Base-by-base conservation (phyloP, 37 sponge, comb jelly and placozoan species). In the Bolinopsis microptera region DNA sequence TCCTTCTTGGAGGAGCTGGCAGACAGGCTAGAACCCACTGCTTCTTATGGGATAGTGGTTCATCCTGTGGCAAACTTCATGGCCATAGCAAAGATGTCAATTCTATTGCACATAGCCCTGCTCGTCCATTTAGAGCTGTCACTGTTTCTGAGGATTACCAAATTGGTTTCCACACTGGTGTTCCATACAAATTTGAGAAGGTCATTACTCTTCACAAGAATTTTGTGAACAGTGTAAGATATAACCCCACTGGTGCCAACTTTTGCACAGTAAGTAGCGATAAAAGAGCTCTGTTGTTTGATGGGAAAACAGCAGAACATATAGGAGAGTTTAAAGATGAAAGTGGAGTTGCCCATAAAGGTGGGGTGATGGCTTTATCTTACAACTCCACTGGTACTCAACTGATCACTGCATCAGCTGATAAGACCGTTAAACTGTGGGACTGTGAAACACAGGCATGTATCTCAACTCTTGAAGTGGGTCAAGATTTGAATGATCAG, bases 11-110 rank as follows among this genome's bases (percentile, higher is more conserved):
- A 92, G 97, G 99, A 69, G 96, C 96, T 48, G 99, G 99, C 32
- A 93, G 97, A 38, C 96, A 98, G 36, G 95, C 95, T 95, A 95
- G 67, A 93, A 97, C 93, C 0, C 96, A 95, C 69, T 96, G 95
- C 16, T 97, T 98, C 93, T 83, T 98, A 95, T 98, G 99, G 99
- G 99, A 98, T 94, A 94, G 95, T 75, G 99, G 99, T 1, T 94
- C 94, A 38, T 94, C 95, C 31, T 97, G 97, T 0, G 99, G 99
- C 0, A 94, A 94, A 32, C 96, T 98, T 69, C 39, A 38, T 48
- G 97, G 96, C 0, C 96, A 96, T 88, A 95, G 88, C 76, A 98
- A 98, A 94, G 48, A 86, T 32, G 94, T 95, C 93, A 98, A 97
- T 83, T 90, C 96, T 94, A 95, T 98, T 48, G 95, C 93, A 35